Conservation (phyloP, 2,113 vertebrate genomes). For the Anhinga rufa region DNA sequence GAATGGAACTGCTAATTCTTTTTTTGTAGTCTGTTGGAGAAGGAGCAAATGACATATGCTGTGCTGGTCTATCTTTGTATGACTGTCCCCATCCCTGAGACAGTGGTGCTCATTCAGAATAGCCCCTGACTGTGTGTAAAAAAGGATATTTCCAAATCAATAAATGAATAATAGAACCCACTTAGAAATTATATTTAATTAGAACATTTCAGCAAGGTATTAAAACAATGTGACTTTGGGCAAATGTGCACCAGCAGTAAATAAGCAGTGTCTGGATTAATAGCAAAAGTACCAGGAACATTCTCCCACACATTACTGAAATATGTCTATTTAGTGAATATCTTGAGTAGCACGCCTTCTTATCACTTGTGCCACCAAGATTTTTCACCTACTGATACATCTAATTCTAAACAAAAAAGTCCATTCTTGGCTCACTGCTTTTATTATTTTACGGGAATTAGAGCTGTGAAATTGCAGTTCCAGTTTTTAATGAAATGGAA, state of each 20-base stretch:
- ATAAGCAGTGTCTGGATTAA: not conserved
- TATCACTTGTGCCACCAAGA: not conserved
- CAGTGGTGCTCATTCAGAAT: not conserved
- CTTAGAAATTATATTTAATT: not conserved
- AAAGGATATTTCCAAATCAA: not conserved
- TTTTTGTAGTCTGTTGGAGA: not conserved
- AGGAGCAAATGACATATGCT: not conserved
- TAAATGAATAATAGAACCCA: not conserved
- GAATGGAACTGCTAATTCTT: not conserved
- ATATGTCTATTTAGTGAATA: not conserved
- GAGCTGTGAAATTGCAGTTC: slow-evolving; percentile 2
- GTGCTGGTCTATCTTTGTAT: not conserved
- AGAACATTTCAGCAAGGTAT: not conserved
- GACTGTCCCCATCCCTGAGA: not conserved
- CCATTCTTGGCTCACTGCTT: not conserved
- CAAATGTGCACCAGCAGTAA: not conserved
- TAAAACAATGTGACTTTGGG: not conserved
- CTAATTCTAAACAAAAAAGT: not conserved
- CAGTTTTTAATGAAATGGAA: not conserved
- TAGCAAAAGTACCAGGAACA: not conserved
- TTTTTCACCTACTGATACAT: not conserved
- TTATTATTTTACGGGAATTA: not conserved
- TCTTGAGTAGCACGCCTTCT: not conserved
- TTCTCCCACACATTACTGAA: not conserved
- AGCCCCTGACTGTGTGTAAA: not conserved